Conservation (phyloP, 2,888 invertebrate species). For the Cepaea hortensis region DNA sequence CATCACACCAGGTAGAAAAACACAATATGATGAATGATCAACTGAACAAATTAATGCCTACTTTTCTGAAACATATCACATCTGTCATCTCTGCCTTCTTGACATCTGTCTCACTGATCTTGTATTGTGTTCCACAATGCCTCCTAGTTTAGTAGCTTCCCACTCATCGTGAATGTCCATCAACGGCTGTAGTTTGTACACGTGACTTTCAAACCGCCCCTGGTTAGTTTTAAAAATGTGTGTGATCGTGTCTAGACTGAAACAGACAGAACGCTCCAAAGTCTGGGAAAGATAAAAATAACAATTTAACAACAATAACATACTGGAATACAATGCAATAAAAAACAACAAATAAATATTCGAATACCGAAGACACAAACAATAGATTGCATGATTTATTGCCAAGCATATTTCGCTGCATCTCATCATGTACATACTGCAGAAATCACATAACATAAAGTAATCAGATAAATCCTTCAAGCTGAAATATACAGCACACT, state of each 20-base stretch:
- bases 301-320: no score
- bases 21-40: no score
- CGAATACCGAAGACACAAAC: no score
- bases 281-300: background rate
- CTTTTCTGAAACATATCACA: background rate
- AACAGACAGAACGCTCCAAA: constrained; percentile 33
- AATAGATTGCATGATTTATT: no score
- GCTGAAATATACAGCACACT: no score
- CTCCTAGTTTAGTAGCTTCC: background rate
- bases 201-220: constrained; percentile 40
- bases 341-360: no score
- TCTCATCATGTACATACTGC: no score
- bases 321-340: no score
- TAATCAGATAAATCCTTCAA: no score
- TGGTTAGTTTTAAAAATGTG: constrained; percentile 31
- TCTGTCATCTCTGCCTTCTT: background rate
- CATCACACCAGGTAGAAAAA: no score
- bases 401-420: no score
- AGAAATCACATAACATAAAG: no score
- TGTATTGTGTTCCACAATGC: background rate
- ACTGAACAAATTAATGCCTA: background rate
- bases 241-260: constrained; percentile 30
- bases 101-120: background rate
- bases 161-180: constrained; percentile 30
- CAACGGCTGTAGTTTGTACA: constrained; percentile 39